phyloP scores from a whole-genome alignment of 2,113 vertebrate species.

The Lanius ludovicianus region DNA sequence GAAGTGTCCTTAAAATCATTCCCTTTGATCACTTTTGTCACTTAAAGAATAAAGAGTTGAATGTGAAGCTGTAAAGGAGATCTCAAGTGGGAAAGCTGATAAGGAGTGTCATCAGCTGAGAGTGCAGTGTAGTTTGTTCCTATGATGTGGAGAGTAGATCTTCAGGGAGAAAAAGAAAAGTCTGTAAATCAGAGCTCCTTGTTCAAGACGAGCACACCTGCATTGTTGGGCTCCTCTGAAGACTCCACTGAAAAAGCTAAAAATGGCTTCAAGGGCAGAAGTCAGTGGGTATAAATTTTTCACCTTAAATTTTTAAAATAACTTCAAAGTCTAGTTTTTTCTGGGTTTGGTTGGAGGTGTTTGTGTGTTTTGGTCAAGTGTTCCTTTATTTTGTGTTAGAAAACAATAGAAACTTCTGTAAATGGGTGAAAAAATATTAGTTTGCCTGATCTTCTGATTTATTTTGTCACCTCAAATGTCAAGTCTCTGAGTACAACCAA shows the following conservation, averaged over 20 bases:
- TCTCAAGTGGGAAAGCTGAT: neutral
- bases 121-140: neutral
- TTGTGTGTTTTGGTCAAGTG: neutral
- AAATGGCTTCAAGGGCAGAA: neutral
- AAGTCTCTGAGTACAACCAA: neutral
- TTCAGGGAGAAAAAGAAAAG: neutral
- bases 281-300: neutral
- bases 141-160: neutral
- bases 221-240: neutral
- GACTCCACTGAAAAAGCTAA: neutral
- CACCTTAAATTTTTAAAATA: neutral
- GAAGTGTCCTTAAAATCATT: neutral
- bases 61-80: neutral
- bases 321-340: neutral
- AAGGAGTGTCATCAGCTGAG: neutral
- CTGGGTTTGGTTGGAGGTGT: neutral
- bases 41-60: neutral
- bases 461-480: slow-evolving; percentile 4
- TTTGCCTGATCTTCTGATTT: neutral
- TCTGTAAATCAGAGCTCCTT: neutral
- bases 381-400: neutral
- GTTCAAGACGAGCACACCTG: neutral
- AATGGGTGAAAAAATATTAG: neutral
- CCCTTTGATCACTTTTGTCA: neutral
- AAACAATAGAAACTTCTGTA: neutral